phyloP scores from a whole-genome alignment of 92 coral and sea anemone species.

The Pocillopora grandis region DNA sequence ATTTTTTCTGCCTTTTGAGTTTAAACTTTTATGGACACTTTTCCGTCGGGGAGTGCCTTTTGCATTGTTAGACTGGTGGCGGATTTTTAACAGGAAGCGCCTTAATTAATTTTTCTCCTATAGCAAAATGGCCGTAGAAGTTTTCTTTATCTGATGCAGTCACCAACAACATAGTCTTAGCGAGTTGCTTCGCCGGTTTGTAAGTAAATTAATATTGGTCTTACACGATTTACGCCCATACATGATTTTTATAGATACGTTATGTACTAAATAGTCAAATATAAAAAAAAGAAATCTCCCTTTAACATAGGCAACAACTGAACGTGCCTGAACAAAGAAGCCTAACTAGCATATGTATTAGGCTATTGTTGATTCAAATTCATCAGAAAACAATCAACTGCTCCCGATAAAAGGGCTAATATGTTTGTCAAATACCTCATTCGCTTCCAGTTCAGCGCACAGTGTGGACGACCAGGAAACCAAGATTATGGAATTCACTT shows the following conservation, averaged over 20 bases:
- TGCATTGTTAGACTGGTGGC: too few relatives aligned
- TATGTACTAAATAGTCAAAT: conserved; percentile 3
- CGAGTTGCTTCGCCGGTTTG: neutral
- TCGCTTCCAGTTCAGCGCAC: conserved; percentile 24
- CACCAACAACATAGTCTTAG: neutral
- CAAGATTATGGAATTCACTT: conserved; percentile 23
- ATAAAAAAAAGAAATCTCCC: conserved; percentile 10
- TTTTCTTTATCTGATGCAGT: neutral
- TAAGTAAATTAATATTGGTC: conserved; percentile 4
- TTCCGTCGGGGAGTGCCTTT: too few relatives aligned
- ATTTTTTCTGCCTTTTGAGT: neutral
- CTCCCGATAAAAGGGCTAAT: conserved; percentile 47
- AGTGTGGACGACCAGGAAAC: conserved; percentile 16
- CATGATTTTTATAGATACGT: conserved; percentile 4
- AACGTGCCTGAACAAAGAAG: conserved; percentile 29
- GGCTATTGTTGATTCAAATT: conserved; percentile 42
- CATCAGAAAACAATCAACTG: conserved; percentile 37
- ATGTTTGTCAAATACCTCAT: conserved; percentile 31
- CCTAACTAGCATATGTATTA: conserved; percentile 47
- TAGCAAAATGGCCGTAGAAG: neutral
- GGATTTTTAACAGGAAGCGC: too few relatives aligned
- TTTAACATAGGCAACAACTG: conserved; percentile 22
- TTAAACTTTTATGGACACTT: too few relatives aligned
- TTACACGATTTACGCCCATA: neutral
- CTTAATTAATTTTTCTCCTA: neutral